Evolutionary conservation across 2,113 vertebrate genomes (phyloP).

Genomic region (Neogale vison): DNA sequence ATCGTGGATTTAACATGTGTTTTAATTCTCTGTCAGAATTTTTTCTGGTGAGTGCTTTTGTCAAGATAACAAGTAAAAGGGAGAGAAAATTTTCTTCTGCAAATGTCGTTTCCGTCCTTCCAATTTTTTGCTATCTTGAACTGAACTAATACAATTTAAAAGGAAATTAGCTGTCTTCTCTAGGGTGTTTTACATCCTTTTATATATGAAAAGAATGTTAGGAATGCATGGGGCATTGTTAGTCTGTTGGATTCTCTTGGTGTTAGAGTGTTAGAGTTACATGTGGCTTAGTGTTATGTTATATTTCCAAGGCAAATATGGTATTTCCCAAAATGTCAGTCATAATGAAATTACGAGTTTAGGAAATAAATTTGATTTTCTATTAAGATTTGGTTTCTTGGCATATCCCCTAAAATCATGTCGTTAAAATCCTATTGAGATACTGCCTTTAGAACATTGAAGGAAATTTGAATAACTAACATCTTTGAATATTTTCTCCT

Average conservation of each 20-base stretch:
- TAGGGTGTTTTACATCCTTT: background rate
- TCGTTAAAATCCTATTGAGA: background rate
- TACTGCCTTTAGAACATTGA: background rate
- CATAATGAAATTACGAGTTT: constrained; percentile 5
- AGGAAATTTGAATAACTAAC: background rate
- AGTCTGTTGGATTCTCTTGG: background rate
- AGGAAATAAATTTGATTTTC: constrained; percentile 35
- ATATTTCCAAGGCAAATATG: background rate
- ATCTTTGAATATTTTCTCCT: background rate
- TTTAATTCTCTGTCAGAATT: constrained; percentile 34
- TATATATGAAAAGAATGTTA: constrained; percentile 41
- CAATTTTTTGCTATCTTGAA: constrained; percentile 21
- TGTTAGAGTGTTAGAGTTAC: background rate
- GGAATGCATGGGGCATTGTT: background rate
- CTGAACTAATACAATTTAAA: constrained; percentile 47
- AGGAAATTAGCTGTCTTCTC: constrained; percentile 42
- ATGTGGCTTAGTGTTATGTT: background rate
- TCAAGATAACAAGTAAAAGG: constrained; percentile 1
- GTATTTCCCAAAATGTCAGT: constrained; percentile 15
- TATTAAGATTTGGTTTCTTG: constrained; percentile 32
- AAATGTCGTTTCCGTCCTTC: constrained; percentile 12
- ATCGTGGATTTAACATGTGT: background rate
- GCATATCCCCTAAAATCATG: background rate
- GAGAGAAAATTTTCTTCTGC: constrained; percentile 35
- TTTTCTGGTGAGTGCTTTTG: constrained; percentile 1